Evolutionary conservation across 2,797 vertebrate genomes (phyloP).

Genomic region (Leptoclinus maculatus): DNA sequence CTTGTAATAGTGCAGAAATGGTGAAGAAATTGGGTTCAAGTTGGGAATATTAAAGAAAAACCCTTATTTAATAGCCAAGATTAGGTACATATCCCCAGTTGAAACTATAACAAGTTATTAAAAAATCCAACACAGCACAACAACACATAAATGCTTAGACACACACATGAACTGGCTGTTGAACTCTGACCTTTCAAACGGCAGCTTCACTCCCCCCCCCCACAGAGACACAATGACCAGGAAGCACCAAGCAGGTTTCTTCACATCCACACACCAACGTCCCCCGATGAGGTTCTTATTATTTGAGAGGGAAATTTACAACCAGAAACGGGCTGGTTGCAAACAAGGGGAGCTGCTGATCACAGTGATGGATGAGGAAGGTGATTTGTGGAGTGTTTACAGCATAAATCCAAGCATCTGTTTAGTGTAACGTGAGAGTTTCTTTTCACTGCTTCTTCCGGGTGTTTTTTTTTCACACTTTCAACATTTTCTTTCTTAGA

Average conservation of each 20-base stretch:
- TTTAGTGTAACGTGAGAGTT: conserved; percentile 15
- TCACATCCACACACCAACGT: conserved; percentile 64
- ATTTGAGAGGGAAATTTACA: conserved; percentile 79
- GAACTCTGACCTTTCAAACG: conserved; percentile 71
- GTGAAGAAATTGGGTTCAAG: not conserved
- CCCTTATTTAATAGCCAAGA: not conserved
- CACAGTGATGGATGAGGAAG: conserved; percentile 74
- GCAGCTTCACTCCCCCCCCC: conserved; percentile 36
- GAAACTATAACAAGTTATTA: not conserved
- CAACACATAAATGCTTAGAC: not conserved
- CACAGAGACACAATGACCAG: conserved; percentile 82
- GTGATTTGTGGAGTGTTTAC: conserved; percentile 79
- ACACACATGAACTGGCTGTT: conserved; percentile 30
- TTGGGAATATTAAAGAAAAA: not conserved
- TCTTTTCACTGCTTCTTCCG: conserved; percentile 27
- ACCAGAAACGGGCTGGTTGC: conserved; percentile 78
- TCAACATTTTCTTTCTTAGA: not conserved
- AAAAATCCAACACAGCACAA: not conserved
- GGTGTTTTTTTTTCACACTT: conserved; percentile 16
- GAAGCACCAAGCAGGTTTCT: conserved; percentile 76
- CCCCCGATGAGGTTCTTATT: conserved; percentile 62
- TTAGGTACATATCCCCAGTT: not conserved
- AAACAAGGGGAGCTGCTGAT: conserved; percentile 79
- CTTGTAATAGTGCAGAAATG: not conserved
- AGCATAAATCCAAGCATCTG: conserved; percentile 62